A percentile compares a stretch with the other conserved stretches of the same genome.
Evolutionary conservation across 2,113 vertebrate genomes (phyloP).

Genomic region (Ammospiza caudacuta): DNA sequence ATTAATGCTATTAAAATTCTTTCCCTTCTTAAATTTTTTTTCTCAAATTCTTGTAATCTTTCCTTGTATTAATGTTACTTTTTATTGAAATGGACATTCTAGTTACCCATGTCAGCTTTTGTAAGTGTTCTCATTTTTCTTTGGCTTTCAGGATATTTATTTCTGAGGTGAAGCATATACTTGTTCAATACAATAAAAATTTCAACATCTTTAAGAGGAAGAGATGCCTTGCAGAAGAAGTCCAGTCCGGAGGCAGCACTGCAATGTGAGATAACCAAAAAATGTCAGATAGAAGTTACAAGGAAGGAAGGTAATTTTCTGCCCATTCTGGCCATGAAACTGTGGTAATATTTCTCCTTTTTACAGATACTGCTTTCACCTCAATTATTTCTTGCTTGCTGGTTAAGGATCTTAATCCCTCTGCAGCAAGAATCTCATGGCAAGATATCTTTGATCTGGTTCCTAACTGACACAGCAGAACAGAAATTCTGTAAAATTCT

Average conservation of each 20-base stretch:
- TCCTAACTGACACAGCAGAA: background rate
- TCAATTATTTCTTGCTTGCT: background rate
- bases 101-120: background rate
- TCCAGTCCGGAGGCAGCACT: background rate
- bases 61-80: no score
- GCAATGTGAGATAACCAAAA: background rate
- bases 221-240: background rate
- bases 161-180: background rate
- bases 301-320: background rate
- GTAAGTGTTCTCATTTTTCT: background rate
- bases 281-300: background rate
- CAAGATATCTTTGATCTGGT: background rate
- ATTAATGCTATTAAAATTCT: background rate
- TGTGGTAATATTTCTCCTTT: background rate
- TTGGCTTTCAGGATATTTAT: background rate
- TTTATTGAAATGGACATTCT: background rate
- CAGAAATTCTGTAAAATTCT: background rate
- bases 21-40: background rate
- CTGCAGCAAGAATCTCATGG: background rate
- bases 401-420: background rate
- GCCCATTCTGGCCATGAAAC: background rate
- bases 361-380: background rate
- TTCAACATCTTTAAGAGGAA: background rate
- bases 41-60: background rate
- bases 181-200: background rate